These are phyloP conservation scores for Myxocyprinus asiaticus DNA, from an alignment of 2,113 vertebrate species.

Conservation along the genomic window DNA sequence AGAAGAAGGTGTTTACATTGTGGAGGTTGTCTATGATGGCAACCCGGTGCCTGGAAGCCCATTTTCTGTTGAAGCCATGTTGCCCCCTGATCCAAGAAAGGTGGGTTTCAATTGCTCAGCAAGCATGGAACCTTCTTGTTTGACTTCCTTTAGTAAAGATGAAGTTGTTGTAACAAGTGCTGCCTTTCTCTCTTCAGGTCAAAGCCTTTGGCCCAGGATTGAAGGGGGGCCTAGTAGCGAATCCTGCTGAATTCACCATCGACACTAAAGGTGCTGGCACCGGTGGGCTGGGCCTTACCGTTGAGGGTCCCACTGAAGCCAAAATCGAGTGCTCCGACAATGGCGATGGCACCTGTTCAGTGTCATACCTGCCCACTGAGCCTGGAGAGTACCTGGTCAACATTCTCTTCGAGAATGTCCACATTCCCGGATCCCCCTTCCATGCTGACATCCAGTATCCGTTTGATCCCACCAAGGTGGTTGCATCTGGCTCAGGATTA, in stretches of 20 bases:
- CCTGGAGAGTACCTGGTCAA: conserved; percentile 96
- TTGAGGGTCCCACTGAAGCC: conserved; percentile 95
- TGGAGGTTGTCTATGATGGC: conserved; percentile 89
- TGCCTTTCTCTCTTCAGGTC: conserved; percentile 73
- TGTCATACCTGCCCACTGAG: conserved; percentile 93
- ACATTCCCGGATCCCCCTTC: conserved; percentile 93
- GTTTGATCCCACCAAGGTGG: conserved; percentile 88
- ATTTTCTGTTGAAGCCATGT: conserved; percentile 85
- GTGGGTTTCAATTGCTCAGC: conserved; percentile 62
- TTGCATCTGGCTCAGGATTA: conserved; percentile 85
- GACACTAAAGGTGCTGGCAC: conserved; percentile 98
- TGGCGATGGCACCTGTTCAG: conserved; percentile 94
- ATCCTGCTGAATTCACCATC: conserved; percentile 90
- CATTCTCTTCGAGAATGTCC: conserved; percentile 93
- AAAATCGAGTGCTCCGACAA: conserved; percentile 98
- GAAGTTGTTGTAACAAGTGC: no score
- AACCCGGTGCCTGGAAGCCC: conserved; percentile 90
- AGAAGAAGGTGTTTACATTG: conserved; percentile 85
- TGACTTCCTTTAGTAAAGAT: not conserved
- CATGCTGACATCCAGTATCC: conserved; percentile 87
- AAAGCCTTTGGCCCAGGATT: conserved; percentile 92
- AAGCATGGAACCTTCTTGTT: not conserved
- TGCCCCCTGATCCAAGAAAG: conserved; percentile 96
- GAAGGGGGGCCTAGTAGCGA: conserved; percentile 86
- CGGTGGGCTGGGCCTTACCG: conserved; percentile 91